Percentiles rank a stretch among this genome's conserved stretches.
These are phyloP conservation scores for Copsychus sechellarum DNA, from an alignment of 2,113 vertebrate genomes.

Conservation along the genomic window DNA sequence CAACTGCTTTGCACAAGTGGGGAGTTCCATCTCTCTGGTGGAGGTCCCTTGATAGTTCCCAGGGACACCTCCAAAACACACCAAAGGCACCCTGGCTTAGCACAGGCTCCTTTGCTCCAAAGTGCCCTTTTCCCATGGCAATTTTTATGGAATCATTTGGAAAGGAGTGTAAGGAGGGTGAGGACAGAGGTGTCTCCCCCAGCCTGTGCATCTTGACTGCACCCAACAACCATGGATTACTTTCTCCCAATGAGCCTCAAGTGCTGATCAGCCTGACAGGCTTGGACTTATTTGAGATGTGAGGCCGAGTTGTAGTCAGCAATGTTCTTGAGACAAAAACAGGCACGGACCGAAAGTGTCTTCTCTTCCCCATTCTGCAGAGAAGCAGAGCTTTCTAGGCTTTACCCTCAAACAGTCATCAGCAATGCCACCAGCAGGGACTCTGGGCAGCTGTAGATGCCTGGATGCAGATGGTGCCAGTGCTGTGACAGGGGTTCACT, in stretches of 20 bases:
- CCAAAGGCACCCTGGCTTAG: neutral
- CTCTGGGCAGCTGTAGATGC: neutral
- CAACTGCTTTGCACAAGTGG: neutral
- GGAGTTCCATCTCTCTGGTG: neutral
- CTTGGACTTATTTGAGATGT: neutral
- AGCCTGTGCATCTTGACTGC: neutral
- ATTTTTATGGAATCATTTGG: rapidly evolving
- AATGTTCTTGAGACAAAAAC: neutral
- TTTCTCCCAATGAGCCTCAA: neutral
- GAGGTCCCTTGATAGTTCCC: neutral
- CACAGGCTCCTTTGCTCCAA: neutral
- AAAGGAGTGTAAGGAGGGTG: neutral
- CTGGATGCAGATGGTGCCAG: neutral
- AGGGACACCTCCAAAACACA: neutral
- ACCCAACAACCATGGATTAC: neutral
- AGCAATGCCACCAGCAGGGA: neutral
- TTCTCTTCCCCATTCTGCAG: neutral
- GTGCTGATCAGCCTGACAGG: neutral
- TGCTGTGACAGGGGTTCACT: neutral
- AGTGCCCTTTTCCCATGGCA: neutral
- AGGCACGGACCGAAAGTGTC: neutral
- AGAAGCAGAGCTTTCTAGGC: neutral
- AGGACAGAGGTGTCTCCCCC: neutral
- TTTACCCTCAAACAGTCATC: neutral
- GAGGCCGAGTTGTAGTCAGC: neutral